phyloP scores from a whole-genome alignment of 1,140 invertebrate genomes.

The Drosophila bocqueti region DNA sequence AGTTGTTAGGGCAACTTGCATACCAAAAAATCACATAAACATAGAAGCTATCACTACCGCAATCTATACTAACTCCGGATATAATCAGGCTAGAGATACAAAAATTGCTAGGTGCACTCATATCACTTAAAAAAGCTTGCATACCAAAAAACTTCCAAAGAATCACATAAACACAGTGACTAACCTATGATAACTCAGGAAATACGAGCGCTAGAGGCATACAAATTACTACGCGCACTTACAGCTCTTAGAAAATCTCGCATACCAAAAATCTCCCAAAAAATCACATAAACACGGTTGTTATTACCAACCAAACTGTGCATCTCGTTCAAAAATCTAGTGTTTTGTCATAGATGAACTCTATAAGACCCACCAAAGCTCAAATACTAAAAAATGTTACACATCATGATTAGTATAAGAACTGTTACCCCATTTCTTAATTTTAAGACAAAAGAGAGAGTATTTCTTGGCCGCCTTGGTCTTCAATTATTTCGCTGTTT shows the following conservation, averaged over 20 bases:
- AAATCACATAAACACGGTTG: not conserved
- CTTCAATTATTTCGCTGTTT: conserved; percentile 9
- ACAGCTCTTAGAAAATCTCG: too few species aligned
- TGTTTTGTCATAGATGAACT: not conserved
- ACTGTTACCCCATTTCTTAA: not conserved
- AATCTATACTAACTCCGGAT: not conserved
- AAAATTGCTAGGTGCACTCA: not conserved
- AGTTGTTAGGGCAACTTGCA: not conserved
- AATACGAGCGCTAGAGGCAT: too few species aligned
- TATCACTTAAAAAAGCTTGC: not conserved
- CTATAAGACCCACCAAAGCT: too few species aligned
- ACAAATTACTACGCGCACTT: not conserved
- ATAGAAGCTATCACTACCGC: not conserved
- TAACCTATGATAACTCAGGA: too few species aligned
- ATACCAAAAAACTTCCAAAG: not conserved
- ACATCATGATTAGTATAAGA: not conserved
- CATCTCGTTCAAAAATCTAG: not conserved
- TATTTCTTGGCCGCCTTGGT: not conserved
- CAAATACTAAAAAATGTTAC: not conserved
- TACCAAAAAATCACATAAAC: not conserved
- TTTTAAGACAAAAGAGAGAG: not conserved
- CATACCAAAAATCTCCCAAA: not conserved
- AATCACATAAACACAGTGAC: not conserved
- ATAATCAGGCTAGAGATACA: not conserved
- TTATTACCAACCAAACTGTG: not conserved